Percentiles rank a stretch among this genome's conserved stretches.
Evolutionary conservation across 2,113 vertebrate species (phyloP).

Genomic region (Pituophis catenifer): DNA sequence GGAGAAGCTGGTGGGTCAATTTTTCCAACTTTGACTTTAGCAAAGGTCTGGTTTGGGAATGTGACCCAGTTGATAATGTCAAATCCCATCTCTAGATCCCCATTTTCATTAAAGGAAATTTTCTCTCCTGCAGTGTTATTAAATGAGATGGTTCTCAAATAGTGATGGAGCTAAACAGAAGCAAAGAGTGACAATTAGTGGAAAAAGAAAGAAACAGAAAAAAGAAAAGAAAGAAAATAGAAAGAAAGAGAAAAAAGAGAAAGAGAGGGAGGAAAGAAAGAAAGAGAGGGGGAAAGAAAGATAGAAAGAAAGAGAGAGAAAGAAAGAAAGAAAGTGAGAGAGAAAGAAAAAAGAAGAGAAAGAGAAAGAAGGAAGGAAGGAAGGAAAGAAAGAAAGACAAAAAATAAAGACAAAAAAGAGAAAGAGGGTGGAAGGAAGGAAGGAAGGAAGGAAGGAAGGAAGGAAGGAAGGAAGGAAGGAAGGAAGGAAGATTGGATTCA

Average conservation of each 20-base stretch:
- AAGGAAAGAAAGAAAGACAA: too few species aligned
- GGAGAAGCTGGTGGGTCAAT: background rate
- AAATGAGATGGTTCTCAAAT: background rate
- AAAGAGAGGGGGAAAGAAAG: too few species aligned
- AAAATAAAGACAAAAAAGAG: too few species aligned
- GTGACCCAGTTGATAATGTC: slow-evolving; percentile 3
- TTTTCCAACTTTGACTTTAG: background rate
- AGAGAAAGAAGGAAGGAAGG: too few species aligned
- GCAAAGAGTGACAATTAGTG: background rate
- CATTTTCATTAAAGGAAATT: background rate
- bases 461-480: too few species aligned
- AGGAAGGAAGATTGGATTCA: too few species aligned
- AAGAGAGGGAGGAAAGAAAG: rapidly evolving
- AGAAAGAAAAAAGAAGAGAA: too few species aligned
- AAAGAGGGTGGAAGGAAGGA: too few species aligned
- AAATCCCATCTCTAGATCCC: background rate
- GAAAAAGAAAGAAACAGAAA: too few species aligned
- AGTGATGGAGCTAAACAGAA: background rate
- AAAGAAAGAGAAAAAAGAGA: rapidly evolving
- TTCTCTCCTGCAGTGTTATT: background rate
- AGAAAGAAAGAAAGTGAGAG: too few species aligned
- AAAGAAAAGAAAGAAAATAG: rapidly evolving
- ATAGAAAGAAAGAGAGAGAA: too few species aligned
- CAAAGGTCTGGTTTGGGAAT: background rate
- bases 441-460: too few species aligned